Evolutionary conservation across 2,113 vertebrate species (phyloP), one percentile per base, ranked within the genome.

Genomic region (Ploceus nigricollis): DNA sequence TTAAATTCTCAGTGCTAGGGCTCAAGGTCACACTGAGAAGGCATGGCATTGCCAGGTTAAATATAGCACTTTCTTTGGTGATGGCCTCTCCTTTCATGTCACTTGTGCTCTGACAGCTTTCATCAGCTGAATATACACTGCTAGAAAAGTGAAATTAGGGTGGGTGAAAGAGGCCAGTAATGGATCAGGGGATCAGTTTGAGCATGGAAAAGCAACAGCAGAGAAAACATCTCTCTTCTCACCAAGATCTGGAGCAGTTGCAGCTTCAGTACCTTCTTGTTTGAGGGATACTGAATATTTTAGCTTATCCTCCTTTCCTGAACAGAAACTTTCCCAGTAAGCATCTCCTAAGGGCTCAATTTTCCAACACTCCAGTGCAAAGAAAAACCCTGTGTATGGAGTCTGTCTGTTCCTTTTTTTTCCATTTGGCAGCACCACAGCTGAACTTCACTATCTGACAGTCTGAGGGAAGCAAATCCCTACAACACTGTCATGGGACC

Each of bases 1-100:
- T 88, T 94, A 57, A 84, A 91, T 37, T 50, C 48, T 76, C 53
- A 39, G 69, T 82, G 50, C 18, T 15, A 25, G 61, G 53, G 65
- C 82, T 95, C 83, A 96, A 96, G 93, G 95, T 96, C 90, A 94
- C 27, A 30, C 23, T 60, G 56, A 78, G 56, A 64, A 90, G 51
- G 8, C 69, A 63, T 28, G 76, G 73, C 58, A 91, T 70, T 84
- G 69, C 39, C 89, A 91, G 78, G 92, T 95, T 97, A 97, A 96
- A 97, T 97, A 96, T 95, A 96, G 95, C 35, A 71, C 72, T 82
- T 93, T 63, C 90, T 90, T 88, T 91, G 61, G 71, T 72, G 66
- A 31, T 86, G 77, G 79, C 89, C 94, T 88, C 79, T 94, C 57
- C 70, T 92, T 83, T 89, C 64, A 35, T 87, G 90, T 87, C 92